Conservation (phyloP, 1,140 invertebrate genomes). For the Mactra quadrangularis region DNA sequence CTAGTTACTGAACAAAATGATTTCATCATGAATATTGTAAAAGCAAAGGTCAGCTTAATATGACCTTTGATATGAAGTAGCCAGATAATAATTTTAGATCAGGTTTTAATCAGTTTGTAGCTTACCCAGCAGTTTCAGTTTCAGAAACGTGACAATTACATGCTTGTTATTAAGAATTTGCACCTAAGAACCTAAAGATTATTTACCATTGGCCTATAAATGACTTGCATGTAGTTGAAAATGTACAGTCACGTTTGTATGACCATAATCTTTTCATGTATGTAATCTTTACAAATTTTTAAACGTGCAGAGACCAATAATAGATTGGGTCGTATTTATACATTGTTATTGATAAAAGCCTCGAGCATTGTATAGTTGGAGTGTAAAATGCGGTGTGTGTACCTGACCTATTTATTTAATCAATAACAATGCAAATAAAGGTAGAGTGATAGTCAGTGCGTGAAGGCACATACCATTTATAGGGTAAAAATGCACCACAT, state of each 20-base stretch:
- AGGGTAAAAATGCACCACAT: conserved; percentile 42
- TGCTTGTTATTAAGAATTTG: too few relatives aligned
- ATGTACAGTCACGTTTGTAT: conserved; percentile 16
- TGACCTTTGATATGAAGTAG: too few relatives aligned
- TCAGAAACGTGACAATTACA: too few relatives aligned
- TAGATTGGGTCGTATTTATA: conserved; percentile 35
- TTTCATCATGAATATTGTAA: too few relatives aligned
- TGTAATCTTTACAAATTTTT: conserved; percentile 45
- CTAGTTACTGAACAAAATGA: too few relatives aligned
- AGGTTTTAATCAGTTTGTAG: too few relatives aligned
- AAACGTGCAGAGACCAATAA: conserved; percentile 51
- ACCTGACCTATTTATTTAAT: conserved; percentile 37
- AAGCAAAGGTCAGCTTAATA: too few relatives aligned
- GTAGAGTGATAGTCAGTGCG: not conserved
- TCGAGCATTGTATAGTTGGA: conserved; percentile 47
- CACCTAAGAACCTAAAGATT: too few relatives aligned
- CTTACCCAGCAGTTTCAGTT: too few relatives aligned
- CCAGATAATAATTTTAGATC: too few relatives aligned
- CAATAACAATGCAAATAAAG: conserved; percentile 49
- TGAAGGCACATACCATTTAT: not conserved
- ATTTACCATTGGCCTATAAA: too few relatives aligned
- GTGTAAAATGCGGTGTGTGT: conserved; percentile 40
- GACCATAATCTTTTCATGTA: not conserved
- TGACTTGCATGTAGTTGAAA: too few relatives aligned
- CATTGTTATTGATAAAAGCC: conserved; percentile 42